A percentile compares a stretch with the other conserved stretches of the same genome.
Conservation (phyloP, 2,797 vertebrate genomes). For the Eulemur mongoz region DNA sequence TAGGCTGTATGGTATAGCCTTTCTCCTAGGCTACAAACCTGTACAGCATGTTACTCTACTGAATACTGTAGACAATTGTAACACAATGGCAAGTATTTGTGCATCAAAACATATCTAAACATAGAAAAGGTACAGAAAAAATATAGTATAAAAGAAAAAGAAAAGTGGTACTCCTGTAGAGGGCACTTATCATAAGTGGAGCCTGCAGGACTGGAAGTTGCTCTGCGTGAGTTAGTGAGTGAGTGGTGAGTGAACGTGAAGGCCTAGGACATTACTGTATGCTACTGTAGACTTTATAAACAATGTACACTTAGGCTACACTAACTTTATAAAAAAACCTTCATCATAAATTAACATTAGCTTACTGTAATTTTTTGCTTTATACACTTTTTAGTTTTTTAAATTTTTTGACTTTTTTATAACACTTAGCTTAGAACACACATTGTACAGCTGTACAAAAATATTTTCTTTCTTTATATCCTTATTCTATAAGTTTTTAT, state of each 20-base stretch:
- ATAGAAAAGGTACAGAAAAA: neutral
- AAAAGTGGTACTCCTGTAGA: neutral
- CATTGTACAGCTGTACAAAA: neutral
- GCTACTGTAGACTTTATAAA: neutral
- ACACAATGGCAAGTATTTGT: neutral
- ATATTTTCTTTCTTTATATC: neutral
- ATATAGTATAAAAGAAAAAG: neutral
- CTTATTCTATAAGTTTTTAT: neutral
- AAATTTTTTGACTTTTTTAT: neutral
- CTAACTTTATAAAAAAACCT: neutral
- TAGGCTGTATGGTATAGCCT: neutral
- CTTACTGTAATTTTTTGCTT: neutral
- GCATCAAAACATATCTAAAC: neutral
- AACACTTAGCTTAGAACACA: neutral
- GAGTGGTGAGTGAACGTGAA: neutral
- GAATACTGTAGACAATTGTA: neutral
- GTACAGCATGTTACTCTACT: neutral
- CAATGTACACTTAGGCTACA: neutral
- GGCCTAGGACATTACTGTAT: neutral
- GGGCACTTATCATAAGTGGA: too few species aligned
- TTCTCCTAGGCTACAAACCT: neutral
- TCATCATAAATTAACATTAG: neutral
- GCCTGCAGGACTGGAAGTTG: too few species aligned
- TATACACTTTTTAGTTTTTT: too few species aligned
- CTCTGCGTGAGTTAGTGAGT: too few species aligned